Conservation (phyloP, 2,888 invertebrate genomes). For the Epicampocera succincta region DNA sequence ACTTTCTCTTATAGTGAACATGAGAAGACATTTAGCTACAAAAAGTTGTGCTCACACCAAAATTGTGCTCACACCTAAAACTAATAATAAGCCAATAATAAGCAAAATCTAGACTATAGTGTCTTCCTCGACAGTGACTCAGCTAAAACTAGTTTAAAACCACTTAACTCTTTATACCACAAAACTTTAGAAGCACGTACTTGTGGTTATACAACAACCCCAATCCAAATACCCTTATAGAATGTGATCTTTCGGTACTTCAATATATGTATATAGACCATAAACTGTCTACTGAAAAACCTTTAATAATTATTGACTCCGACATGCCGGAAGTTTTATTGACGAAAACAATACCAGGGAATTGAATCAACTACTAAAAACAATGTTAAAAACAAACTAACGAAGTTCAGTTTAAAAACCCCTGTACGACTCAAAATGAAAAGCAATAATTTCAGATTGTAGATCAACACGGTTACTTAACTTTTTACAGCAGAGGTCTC, state of each 20-base stretch:
- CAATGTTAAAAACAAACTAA: no score
- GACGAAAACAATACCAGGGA: background rate
- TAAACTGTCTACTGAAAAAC: background rate
- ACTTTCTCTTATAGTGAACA: no score
- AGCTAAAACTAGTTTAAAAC: slow-evolving; percentile 4
- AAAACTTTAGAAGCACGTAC: slow-evolving; percentile 4
- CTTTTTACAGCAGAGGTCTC: no score
- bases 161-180: background rate
- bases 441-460: background rate
- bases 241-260: no score
- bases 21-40: no score
- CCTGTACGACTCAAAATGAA: background rate
- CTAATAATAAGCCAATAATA: no score
- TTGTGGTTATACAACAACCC: background rate
- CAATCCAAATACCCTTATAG: background rate
- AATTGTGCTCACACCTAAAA: no score
- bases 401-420: background rate
- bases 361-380: background rate
- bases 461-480: slow-evolving; percentile 1
- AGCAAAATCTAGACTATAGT: no score
- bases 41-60: no score
- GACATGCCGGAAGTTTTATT: background rate
- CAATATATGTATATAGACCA: background rate
- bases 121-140: no score
- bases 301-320: background rate